phyloP scores from a whole-genome alignment of 2,888 invertebrate species.

The Trichopoda pennipes region DNA sequence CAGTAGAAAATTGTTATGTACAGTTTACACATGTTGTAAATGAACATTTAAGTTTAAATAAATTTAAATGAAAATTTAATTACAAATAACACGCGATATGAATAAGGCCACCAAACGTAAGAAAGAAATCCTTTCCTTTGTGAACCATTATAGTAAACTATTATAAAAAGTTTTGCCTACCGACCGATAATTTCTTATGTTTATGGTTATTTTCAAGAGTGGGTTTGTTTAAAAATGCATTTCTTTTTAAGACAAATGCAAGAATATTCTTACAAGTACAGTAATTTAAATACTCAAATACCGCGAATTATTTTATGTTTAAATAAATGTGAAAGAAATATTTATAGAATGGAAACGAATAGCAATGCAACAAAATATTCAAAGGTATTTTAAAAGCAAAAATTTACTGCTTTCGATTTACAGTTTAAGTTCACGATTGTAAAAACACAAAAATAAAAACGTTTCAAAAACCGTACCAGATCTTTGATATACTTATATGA shows the following conservation, averaged over 20 bases:
- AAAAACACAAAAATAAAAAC: neutral
- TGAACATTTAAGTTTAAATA: constrained; percentile 67
- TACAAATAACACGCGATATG: constrained; percentile 66
- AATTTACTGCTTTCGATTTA: constrained; percentile 61
- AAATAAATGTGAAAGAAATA: constrained; percentile 22
- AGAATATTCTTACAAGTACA: constrained; percentile 59
- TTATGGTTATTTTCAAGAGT: neutral
- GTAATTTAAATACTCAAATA: constrained; percentile 61
- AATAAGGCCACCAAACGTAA: constrained; percentile 33
- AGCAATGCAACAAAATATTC: constrained; percentile 56
- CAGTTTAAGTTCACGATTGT: constrained; percentile 59
- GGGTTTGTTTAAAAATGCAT: constrained; percentile 1
- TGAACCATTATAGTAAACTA: neutral
- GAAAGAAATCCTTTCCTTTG: constrained; percentile 9
- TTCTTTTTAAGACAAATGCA: constrained; percentile 43
- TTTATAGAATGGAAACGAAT: constrained; percentile 32
- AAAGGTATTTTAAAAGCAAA: constrained; percentile 63
- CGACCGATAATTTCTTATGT: constrained; percentile 27
- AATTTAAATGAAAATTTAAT: constrained; percentile 68
- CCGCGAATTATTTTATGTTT: constrained; percentile 53
- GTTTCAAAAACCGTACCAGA: neutral
- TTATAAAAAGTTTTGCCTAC: neutral
- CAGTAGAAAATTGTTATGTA: constrained; percentile 66
- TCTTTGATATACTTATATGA: neutral
- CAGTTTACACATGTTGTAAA: constrained; percentile 67